These are phyloP conservation scores for Labeo rohita DNA, from an alignment of 2,113 vertebrate genomes.

Conservation along the genomic window DNA sequence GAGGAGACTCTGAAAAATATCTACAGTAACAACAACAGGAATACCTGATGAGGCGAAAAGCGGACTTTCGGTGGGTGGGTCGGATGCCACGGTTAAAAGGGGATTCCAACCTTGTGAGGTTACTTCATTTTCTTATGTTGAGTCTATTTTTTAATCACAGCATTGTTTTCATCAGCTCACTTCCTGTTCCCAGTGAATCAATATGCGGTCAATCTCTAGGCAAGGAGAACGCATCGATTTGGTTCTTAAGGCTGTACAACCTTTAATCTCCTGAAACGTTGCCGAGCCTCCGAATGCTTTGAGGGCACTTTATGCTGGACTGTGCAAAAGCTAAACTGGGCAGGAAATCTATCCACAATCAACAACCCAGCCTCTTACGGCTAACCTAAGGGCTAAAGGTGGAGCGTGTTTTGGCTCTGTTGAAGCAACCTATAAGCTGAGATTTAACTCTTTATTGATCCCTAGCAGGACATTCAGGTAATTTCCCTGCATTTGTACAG, in stretches of 20 bases:
- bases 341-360: constrained; percentile 54
- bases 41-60: neutral
- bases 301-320: constrained; percentile 63
- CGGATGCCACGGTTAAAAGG: neutral
- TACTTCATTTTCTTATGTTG: constrained; percentile 39
- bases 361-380: constrained; percentile 33
- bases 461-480: neutral
- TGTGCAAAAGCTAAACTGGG: constrained; percentile 47
- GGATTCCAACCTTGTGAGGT: constrained; percentile 23
- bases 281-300: constrained; percentile 61
- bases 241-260: constrained; percentile 69
- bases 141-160: constrained; percentile 41
- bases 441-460: constrained; percentile 23
- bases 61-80: neutral
- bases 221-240: constrained; percentile 73
- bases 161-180: constrained; percentile 59
- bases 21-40: constrained; percentile 10
- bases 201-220: constrained; percentile 78
- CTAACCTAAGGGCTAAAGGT: constrained; percentile 40
- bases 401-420: constrained; percentile 28
- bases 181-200: constrained; percentile 71
- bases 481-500: neutral
- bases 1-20: constrained; percentile 25
- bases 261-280: constrained; percentile 76
- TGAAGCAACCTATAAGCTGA: constrained; percentile 9